These are phyloP conservation scores for Xenops minutus DNA, from an alignment of 2,797 vertebrate genomes.

Conservation along the genomic window DNA sequence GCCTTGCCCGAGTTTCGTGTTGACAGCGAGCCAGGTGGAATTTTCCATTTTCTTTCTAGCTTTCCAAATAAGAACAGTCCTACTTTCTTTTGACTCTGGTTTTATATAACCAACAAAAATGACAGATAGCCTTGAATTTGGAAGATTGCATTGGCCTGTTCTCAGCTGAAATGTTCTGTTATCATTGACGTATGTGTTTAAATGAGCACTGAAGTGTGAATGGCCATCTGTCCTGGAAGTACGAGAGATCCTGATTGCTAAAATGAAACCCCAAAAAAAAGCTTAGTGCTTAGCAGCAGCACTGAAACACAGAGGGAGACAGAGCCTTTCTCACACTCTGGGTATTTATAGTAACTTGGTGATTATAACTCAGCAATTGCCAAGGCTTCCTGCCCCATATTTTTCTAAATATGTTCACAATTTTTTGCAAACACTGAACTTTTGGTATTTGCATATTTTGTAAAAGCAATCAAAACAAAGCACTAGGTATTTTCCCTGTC, in stretches of 20 bases:
- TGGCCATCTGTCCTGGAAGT: conserved; percentile 77
- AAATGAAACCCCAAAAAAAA: conserved; percentile 59
- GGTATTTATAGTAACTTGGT: conserved; percentile 49
- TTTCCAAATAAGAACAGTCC: conserved; percentile 30
- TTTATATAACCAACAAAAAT: conserved; percentile 71
- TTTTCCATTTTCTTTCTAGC: background rate
- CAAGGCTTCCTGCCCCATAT: conserved; percentile 13
- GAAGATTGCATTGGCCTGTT: conserved; percentile 61
- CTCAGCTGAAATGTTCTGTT: conserved; percentile 74
- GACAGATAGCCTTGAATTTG: conserved; percentile 73
- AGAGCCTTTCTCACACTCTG: background rate
- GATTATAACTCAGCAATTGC: conserved; percentile 56
- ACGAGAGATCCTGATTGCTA: conserved; percentile 33
- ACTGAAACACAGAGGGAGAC: background rate
- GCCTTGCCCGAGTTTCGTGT: background rate
- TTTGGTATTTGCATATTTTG: conserved; percentile 7
- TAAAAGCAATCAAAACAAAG: background rate
- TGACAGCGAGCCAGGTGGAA: conserved; percentile 41
- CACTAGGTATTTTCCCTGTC: background rate
- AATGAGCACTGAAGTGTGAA: conserved; percentile 66
- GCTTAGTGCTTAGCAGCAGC: conserved; percentile 38
- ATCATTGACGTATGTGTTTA: conserved; percentile 71
- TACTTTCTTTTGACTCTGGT: conserved; percentile 24
- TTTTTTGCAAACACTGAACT: background rate
- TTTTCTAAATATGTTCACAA: conserved; percentile 18